Percentiles rank a stretch among this genome's conserved stretches.
These are phyloP conservation scores for Azemiops feae DNA, from an alignment of 2,113 vertebrate species.

Conservation along the genomic window DNA sequence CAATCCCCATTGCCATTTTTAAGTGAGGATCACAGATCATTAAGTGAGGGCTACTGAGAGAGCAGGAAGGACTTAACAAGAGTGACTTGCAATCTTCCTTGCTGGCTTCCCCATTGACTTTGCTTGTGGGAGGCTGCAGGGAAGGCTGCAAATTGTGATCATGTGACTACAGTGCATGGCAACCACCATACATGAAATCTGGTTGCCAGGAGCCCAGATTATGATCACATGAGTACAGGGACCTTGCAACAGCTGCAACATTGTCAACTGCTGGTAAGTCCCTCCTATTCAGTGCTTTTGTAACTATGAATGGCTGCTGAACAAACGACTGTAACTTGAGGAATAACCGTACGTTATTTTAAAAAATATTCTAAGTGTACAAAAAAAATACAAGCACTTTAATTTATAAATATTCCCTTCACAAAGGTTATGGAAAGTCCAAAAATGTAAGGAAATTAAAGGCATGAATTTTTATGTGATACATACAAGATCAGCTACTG, in stretches of 20 bases:
- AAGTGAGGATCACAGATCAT: neutral
- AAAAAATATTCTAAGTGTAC: neutral
- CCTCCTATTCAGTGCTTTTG: neutral
- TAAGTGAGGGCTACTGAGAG: neutral
- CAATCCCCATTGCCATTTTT: neutral
- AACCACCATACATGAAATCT: neutral
- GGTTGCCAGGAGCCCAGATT: neutral
- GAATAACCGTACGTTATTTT: neutral
- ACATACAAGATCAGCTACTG: conserved; percentile 93
- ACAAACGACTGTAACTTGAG: neutral
- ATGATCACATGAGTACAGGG: neutral
- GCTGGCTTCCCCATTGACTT: neutral
- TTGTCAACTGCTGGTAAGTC: neutral
- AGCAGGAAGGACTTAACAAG: neutral
- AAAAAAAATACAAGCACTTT: neutral
- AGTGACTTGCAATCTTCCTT: neutral
- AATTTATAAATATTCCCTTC: neutral
- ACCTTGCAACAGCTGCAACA: neutral
- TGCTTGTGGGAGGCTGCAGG: neutral
- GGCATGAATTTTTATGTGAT: neutral
- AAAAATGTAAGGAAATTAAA: neutral
- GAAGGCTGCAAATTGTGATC: neutral
- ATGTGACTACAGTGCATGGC: neutral
- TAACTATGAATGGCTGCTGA: neutral
- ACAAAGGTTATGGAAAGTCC: neutral